These are phyloP conservation scores for Myotis vivesi DNA, from an alignment of 2,797 vertebrate species.

Conservation along the genomic window DNA sequence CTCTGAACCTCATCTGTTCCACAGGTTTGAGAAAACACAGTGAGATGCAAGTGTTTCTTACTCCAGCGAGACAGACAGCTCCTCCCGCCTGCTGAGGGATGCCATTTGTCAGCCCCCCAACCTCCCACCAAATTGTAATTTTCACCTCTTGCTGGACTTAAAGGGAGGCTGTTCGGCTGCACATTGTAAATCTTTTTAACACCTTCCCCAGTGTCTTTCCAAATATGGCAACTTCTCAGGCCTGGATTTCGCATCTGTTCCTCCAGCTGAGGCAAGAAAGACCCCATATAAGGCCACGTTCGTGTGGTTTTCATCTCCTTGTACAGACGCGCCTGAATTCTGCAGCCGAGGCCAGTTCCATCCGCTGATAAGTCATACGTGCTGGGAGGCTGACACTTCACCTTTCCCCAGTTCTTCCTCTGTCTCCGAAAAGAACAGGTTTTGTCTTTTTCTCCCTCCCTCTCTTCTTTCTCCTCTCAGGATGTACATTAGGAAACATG, in stretches of 20 bases:
- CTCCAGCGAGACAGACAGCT: neutral
- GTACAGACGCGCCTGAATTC: neutral
- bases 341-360: neutral
- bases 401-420: neutral
- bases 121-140: neutral
- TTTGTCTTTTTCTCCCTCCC: neutral
- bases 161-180: neutral
- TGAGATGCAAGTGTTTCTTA: neutral
- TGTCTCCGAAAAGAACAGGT: neutral
- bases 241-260: neutral
- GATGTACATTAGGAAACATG: neutral
- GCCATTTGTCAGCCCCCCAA: neutral
- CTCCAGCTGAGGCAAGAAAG: neutral
- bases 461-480: neutral
- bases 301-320: neutral
- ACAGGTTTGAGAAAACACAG: neutral
- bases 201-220: conserved; percentile 34
- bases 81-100: neutral
- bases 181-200: conserved; percentile 40
- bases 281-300: conserved; percentile 61
- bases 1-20: neutral
- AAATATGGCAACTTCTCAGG: conserved; percentile 65
- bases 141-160: conserved; percentile 20
- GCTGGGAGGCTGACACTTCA: neutral
- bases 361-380: neutral